phyloP scores from a whole-genome alignment of 1,140 invertebrate species.

The Nasonia giraulti region DNA sequence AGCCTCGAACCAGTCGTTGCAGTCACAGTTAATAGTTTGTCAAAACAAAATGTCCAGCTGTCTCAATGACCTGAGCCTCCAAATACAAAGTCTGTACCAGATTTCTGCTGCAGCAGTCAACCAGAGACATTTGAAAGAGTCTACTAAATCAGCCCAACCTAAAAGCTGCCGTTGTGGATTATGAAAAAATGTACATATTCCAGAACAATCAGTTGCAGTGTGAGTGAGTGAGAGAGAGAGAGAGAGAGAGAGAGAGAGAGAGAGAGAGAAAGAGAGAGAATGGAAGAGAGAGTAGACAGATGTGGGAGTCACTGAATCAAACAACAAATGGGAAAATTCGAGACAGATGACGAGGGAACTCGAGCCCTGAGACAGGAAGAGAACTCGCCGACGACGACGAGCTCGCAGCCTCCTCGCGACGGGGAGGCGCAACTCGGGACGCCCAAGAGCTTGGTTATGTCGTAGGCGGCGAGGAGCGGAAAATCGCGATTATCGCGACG shows the following conservation, averaged over 20 bases:
- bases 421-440: background rate
- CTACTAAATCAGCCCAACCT: too few species aligned
- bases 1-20: too few species aligned
- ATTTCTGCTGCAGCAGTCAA: too few species aligned
- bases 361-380: background rate
- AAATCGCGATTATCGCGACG: background rate
- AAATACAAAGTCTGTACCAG: too few species aligned
- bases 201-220: too few species aligned
- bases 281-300: background rate
- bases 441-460: conserved; percentile 39
- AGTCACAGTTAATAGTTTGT: background rate
- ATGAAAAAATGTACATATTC: too few species aligned
- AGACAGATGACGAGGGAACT: background rate
- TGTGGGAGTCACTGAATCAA: background rate
- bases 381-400: background rate
- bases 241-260: background rate
- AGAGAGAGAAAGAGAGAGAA: too few species aligned
- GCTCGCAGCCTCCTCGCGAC: too few species aligned
- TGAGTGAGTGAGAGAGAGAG: background rate
- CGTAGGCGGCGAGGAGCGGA: background rate
- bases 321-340: background rate
- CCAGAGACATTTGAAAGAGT: too few species aligned
- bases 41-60: too few species aligned
- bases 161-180: too few species aligned
- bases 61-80: too few species aligned